Base-by-base conservation (phyloP, 2,888 invertebrate species). In the Masnerella sp. region DNA sequence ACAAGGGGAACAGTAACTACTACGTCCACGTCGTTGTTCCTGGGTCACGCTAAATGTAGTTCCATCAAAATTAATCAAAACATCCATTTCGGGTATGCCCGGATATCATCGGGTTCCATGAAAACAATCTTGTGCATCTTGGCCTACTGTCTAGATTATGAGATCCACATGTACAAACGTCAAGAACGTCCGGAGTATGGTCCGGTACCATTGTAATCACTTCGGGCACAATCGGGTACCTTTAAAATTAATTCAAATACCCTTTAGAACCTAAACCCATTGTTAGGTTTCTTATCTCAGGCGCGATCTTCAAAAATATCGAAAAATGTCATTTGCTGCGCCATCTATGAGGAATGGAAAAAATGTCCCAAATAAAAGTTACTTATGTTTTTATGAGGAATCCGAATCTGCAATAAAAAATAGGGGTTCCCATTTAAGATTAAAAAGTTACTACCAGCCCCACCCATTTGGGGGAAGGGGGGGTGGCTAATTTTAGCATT, bases 101-200 rank as follows among this genome's bases (percentile, higher is more conserved):
- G 25, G 25, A 25, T 25, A 25, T 5, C 25, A 25, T 25, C 25
- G 25, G 5, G 25, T 7, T 25, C 25, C 25, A 25, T 51, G 20
- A 52, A n/a, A 52, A 61, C 36, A 36, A 62, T 15, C 12, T 36
- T 0, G 14, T 56, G 2, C 32, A 25, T 25, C 7, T 4, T 25
- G n/a, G 25, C 7, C 5, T 5, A 4, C 25, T 25, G 4, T 25
- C 25, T 7, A 7, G 7, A 25, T 49, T 34, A 14, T 49, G 5
- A 40, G 20, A 42, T 42, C 20, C 42, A 45, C 45, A 14, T 45
- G 8, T 45, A 45, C 45, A 45, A 25, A 25, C 45, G 25, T 25
- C 45, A 45, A 45, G n/a, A 1, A 12, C 15, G 38, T 38, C 38
- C 45, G 45, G 45, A 45, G 45, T 45, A 45, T 45, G 12, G n/a